Conservation (phyloP, 1,140 invertebrate species). For the Hylaeus volcanicus region DNA sequence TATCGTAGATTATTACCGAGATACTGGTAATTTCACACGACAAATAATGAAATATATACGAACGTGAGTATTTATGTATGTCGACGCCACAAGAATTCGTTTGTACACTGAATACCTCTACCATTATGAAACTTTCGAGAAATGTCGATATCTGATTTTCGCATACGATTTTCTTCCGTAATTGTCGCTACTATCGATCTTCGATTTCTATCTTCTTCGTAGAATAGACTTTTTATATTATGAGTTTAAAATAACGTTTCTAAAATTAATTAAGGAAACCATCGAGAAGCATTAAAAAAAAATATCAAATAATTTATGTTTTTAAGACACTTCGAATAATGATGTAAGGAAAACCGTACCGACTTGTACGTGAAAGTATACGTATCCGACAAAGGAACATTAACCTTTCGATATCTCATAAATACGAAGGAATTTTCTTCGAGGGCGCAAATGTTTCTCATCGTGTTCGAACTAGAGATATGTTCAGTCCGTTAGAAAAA, state of each 20-base stretch:
- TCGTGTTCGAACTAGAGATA: constrained; percentile 28
- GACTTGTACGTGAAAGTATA: constrained; percentile 65
- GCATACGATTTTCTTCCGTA: constrained; percentile 13
- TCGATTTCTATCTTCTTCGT: constrained; percentile 43
- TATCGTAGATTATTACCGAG: constrained; percentile 42
- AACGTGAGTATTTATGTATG: constrained; percentile 41
- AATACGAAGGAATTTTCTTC: constrained; percentile 62
- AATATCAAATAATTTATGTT: constrained; percentile 41
- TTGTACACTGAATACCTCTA: constrained; percentile 6
- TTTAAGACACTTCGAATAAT: constrained; percentile 45
- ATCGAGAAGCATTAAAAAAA: constrained; percentile 10
- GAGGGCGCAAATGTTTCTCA: constrained; percentile 30
- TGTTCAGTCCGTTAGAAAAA: constrained; percentile 14
- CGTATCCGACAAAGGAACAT: constrained; percentile 62
- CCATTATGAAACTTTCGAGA: constrained; percentile 13
- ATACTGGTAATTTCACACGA: constrained; percentile 44
- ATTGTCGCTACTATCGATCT: constrained; percentile 26
- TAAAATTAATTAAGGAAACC: constrained; percentile 31
- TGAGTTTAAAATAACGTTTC: constrained; percentile 27
- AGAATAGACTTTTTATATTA: constrained; percentile 40
- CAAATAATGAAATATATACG: constrained; percentile 44
- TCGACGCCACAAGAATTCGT: constrained; percentile 24
- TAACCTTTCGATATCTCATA: constrained; percentile 49
- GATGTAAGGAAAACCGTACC: constrained; percentile 51
- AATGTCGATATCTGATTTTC: constrained; percentile 3